A percentile compares a stretch with the other conserved stretches of the same genome.
These are phyloP conservation scores for Neotoxoptera formosana DNA, from an alignment of 1,140 invertebrate species.

Conservation along the genomic window DNA sequence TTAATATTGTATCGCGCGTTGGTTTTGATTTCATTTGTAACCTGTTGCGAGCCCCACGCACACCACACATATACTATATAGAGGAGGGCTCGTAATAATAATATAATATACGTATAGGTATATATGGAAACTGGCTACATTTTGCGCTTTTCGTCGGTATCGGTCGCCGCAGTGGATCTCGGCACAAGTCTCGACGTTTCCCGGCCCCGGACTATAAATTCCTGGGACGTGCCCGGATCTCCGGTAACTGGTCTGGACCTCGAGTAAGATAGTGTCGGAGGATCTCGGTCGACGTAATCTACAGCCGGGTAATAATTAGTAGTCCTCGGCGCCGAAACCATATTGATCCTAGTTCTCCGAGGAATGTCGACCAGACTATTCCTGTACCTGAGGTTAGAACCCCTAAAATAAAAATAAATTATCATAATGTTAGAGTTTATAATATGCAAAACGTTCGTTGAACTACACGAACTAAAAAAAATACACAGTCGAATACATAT, in stretches of 20 bases:
- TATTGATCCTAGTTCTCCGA: slow-evolving; percentile 13
- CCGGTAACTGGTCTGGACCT: not conserved
- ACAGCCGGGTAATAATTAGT: not conserved
- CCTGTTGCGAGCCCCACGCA: not conserved
- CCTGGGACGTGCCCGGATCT: not conserved
- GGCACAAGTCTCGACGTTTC: slow-evolving; percentile 6
- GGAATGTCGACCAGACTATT: not conserved
- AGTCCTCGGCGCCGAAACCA: not conserved
- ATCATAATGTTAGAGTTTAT: not conserved
- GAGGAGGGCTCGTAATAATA: not conserved
- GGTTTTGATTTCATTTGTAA: not conserved
- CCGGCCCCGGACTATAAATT: not conserved
- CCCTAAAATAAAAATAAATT: not conserved
- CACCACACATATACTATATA: not conserved
- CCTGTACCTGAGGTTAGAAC: not conserved
- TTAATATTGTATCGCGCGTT: no score
- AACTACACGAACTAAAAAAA: not conserved
- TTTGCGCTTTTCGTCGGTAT: not conserved
- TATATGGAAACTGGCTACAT: not conserved
- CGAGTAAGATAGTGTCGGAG: not conserved
- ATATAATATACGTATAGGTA: not conserved
- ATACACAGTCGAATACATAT: not conserved
- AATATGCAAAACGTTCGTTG: not conserved
- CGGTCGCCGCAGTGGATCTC: not conserved
- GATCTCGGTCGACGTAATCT: not conserved